Evolutionary conservation across 2,797 vertebrate species (phyloP), one percentile per base, ranked within the genome.

Genomic region (Alcedo quadribrachys): DNA sequence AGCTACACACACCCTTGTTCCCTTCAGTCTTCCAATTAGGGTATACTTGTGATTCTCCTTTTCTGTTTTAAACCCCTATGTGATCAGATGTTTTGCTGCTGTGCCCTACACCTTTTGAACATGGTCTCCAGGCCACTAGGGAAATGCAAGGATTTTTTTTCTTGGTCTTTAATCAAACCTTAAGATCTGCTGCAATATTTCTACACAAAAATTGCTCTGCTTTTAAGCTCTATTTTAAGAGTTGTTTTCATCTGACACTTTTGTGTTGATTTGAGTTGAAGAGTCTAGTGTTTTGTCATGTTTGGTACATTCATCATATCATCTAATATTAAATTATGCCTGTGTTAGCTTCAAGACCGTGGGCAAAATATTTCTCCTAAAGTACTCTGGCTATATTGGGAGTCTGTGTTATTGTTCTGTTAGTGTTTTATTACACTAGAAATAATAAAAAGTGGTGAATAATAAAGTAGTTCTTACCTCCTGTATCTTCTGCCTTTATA

Each of bases 11-110:
- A 69, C 87, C 80, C 94, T 94, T 96, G 60, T 92, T 93, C 79
- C 73, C 48, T 87, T 40, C 7, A 15, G 80, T 93, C 75, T 95
- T 90, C 81, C 90, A 96, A 32, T 97, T 94, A 97, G 86, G 90
- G 90, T 89, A 93, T 95, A 46, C 17, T 40, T 96, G 69, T 94
- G 85, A 96, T 95, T 93, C 69, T 93, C 51, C 76, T 85, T 90
- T 95, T 90, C 82, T 82, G 48, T 74, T 92, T 88, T 62, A 96
- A 92, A 93, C 40, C 71, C 57, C 35, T 65, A 21, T 90, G 42
- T 95, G 95, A 97, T 96, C 90, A 85, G 68, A 75, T 61, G 48
- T 81, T 60, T 68, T 92, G 60, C 65, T 58, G n/a, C 35, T 77
- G 40, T 91, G 60, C 62, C 60, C 67, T 66, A 15, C 58, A 74